Evolutionary conservation across 2,113 vertebrate genomes (phyloP), one percentile per base, ranked within the genome.

Genomic region (Sardina pilchardus): DNA sequence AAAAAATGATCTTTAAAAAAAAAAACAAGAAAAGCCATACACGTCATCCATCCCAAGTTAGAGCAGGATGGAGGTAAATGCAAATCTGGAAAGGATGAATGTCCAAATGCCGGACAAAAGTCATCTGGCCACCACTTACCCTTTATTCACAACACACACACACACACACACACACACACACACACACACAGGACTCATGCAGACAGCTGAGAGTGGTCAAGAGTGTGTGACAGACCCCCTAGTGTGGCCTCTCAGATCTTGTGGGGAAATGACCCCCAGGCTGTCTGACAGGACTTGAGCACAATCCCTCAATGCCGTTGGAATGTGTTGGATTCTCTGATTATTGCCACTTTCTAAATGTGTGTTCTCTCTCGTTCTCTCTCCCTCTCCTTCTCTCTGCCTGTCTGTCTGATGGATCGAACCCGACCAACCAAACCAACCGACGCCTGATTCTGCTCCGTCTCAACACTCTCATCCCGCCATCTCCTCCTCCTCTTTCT

Each of bases 321-420:
- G 81, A 86, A 85, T 92, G 86, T 92, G 84, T 94, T 71, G 92
- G 92, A 91, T 36, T 78, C 34, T 78, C 34, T 78, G 71, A 78
- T 78, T 78, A 39, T 17, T 78, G 71, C 89, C 94, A 82, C 87
- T 95, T 94, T 91, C 94, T 95, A 95, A 96, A 94, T 94, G 92
- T 96, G 95, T 95, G 92, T 96, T 94, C 39, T 92, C 92, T 87
- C 34, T 78, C 30, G 36, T 14, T 36, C 71, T 67, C 88, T 86
- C 10, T 91, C 82, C 90, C 83, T 90, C 94, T 95, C 92, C 95
- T 93, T 93, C 87, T 87, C 87, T 90, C 91, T 94, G 93, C 59
- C 67, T 83, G 81, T 91, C 90, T 85, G 86, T 91, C 94, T 93
- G 96, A 94, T 94, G 97, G 97, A 98, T 95, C 93, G 71, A 78